Conservation (phyloP, 2,797 vertebrate genomes). For the Acrocephalus scirpaceus region DNA sequence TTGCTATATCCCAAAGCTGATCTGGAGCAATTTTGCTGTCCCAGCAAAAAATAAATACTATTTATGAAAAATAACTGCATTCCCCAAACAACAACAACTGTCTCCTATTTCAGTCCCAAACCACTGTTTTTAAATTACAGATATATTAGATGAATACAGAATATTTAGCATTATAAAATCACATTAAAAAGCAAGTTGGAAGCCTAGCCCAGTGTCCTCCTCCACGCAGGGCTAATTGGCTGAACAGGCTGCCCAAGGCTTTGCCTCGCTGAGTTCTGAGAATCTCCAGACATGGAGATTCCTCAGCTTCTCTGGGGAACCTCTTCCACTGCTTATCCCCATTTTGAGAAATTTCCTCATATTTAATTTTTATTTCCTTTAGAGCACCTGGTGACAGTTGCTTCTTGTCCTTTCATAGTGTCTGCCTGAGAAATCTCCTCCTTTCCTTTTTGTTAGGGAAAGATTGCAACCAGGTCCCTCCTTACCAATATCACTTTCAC, state of each 20-base stretch:
- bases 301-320: not conserved
- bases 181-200: not conserved
- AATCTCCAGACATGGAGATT: not conserved
- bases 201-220: not conserved
- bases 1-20: not conserved
- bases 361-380: not conserved
- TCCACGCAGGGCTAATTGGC: not conserved
- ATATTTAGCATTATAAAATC: not conserved
- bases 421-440: not conserved
- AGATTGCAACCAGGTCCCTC: not conserved
- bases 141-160: not conserved
- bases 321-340: not conserved
- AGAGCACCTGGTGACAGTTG: not conserved
- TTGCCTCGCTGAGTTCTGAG: not conserved
- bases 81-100: not conserved
- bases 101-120: not conserved
- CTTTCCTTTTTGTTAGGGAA: not conserved
- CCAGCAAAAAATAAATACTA: not conserved
- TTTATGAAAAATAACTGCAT: not conserved
- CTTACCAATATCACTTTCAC: accelerated
- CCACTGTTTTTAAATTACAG: not conserved
- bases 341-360: not conserved
- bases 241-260: not conserved
- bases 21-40: not conserved
- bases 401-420: not conserved